Conservation (phyloP, 2,797 vertebrate species). For the Aplochiton taeniatus region DNA sequence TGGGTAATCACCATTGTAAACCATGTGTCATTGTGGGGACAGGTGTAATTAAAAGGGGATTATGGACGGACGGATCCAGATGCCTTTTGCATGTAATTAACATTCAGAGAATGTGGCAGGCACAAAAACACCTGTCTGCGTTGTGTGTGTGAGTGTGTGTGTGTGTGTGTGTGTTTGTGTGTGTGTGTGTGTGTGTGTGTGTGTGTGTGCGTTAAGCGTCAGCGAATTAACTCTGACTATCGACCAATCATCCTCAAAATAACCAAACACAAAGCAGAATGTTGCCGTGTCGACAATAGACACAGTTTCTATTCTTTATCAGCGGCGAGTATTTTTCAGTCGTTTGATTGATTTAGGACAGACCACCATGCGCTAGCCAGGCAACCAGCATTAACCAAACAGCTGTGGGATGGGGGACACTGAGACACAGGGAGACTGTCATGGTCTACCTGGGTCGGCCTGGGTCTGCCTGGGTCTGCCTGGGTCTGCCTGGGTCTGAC, state of each 20-base stretch:
- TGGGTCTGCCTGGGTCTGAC: too few relatives aligned
- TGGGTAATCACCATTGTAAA: conserved; percentile 74
- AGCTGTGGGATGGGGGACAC: conserved; percentile 54
- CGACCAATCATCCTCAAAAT: too few relatives aligned
- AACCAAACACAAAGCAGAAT: too few relatives aligned
- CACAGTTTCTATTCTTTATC: too few relatives aligned
- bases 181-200: conserved; percentile 19
- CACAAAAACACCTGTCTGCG: conserved; percentile 72
- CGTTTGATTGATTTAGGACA: too few relatives aligned
- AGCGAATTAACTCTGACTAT: conserved; percentile 37
- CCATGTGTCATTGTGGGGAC: conserved; percentile 72
- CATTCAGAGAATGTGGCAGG: conserved; percentile 77
- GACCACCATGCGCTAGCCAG: background rate
- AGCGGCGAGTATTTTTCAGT: too few relatives aligned
- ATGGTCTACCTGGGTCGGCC: too few relatives aligned
- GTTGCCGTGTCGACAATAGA: too few relatives aligned
- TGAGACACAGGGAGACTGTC: conserved; percentile 48
- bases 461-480: too few relatives aligned
- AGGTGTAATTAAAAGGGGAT: conserved; percentile 82
- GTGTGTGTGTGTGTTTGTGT: conserved; percentile 27
- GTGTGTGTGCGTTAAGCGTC: conserved; percentile 39
- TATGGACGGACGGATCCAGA: conserved; percentile 74
- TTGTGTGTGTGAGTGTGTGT: conserved; percentile 26
- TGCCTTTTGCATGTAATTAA: conserved; percentile 78
- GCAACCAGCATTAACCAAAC: conserved; percentile 41